Base-by-base conservation (phyloP, 2,888 invertebrate species). In the Falcaria lacertinaria region DNA sequence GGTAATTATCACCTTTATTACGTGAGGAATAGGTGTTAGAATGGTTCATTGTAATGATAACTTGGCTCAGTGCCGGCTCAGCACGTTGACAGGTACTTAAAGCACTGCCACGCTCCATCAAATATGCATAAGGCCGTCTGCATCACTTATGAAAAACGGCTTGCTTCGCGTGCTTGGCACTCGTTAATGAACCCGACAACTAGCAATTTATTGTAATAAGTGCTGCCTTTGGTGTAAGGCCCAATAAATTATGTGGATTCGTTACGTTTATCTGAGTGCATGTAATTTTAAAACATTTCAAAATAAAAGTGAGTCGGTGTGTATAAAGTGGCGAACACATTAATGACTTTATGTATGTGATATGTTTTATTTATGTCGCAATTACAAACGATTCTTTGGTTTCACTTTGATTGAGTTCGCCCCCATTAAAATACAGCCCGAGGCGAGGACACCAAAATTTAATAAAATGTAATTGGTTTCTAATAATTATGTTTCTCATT, bases 51-150 rank as follows among this genome's bases (percentile, higher is more conserved):
- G 28, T 42, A 42, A 48, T 57, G 64, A 56, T 69, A 54, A 61
- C 47, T 57, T 50, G 52, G 58, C 54, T 58, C 46, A 53, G 49
- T 65, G 62, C 60, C 48, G 45, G 51, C 55, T 62, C 57, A 57
- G 64, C 49, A 58, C 59, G 60, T 60, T 68, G 62, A 61, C 69
- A 64, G 64, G 66, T 68, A 65, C 65, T 70, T 68, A 60, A 59
- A 61, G 60, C 62, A 61, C 60, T 60, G 66, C 54, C 55, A 63
- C 54, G 61, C 66, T 64, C 60, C 65, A 76, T 80, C 68, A 75
- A 80, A 69, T 76, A 80, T 80, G 74, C 78, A 75, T 74, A 72
- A 74, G 70, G 67, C 60, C 57, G 68, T 64, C 68, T 60, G 60
- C 67, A 60, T 65, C 61, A 63, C 66, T 70, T 69, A 66, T 67